phyloP scores from a whole-genome alignment of 2,113 vertebrate genomes.

The Grammomys surdaster region DNA sequence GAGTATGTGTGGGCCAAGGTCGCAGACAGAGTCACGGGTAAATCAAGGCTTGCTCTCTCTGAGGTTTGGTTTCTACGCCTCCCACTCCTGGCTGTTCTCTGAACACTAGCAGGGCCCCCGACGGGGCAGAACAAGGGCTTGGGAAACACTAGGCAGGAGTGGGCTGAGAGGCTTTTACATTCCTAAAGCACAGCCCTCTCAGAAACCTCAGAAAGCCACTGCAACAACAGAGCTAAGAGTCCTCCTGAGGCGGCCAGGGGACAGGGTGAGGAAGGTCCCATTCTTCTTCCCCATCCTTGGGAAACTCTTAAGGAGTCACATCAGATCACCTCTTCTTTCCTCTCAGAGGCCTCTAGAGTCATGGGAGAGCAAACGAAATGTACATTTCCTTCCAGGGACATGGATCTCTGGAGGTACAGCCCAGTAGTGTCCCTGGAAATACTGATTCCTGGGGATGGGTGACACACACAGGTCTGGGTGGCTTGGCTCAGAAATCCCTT shows the following conservation, averaged over 20 bases:
- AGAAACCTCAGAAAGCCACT: conserved; percentile 47
- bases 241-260: background rate
- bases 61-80: background rate
- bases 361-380: background rate
- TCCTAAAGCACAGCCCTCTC: conserved; percentile 46
- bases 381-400: background rate
- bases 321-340: background rate
- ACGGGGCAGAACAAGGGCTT: conserved; percentile 13
- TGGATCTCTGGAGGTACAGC: background rate
- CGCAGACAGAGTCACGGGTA: background rate
- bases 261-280: background rate
- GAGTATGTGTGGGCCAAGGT: background rate
- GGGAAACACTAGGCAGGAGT: conserved; percentile 29
- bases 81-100: background rate
- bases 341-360: background rate
- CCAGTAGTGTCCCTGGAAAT: background rate
- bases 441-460: background rate
- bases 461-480: background rate
- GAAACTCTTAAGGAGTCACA: background rate
- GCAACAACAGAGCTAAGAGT: background rate
- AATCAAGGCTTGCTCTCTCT: background rate
- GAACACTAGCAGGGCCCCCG: background rate
- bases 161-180: conserved; percentile 24
- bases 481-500: conserved; percentile 45
- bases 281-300: background rate